Percentiles rank a stretch among this genome's conserved stretches.
These are phyloP conservation scores for Sinhomidia bicolor DNA, from an alignment of 2,888 invertebrate species.

Conservation along the genomic window DNA sequence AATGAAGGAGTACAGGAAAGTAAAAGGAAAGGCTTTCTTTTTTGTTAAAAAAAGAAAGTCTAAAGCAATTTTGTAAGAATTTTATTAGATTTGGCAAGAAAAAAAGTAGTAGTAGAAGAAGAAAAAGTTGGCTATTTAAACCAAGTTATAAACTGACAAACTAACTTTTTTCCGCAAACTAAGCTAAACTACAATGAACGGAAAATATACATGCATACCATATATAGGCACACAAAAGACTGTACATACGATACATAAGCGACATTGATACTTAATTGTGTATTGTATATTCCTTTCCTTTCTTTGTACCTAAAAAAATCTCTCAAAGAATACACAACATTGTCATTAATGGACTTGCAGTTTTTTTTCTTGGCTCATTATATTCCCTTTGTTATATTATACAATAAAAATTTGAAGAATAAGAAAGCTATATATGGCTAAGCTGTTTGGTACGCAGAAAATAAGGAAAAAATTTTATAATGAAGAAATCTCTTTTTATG, in stretches of 20 bases:
- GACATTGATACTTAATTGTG: neutral
- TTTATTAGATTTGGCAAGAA: constrained; percentile 20
- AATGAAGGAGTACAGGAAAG: no score
- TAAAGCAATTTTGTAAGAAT: neutral
- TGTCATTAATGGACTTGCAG: neutral
- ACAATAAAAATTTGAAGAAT: constrained; percentile 14
- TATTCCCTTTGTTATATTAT: neutral
- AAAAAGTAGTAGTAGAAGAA: no score
- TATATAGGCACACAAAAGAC: no score
- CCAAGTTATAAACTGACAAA: neutral
- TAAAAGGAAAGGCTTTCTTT: no score
- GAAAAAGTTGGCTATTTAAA: neutral
- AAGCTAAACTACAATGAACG: neutral
- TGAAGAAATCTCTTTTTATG: constrained; percentile 15
- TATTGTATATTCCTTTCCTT: neutral
- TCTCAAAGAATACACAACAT: neutral
- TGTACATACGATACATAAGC: neutral
- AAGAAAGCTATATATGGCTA: no score
- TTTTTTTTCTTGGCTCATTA: constrained; percentile 28
- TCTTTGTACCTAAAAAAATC: neutral
- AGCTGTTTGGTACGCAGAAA: neutral
- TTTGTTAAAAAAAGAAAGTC: neutral
- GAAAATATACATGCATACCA: no score
- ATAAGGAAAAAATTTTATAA: neutral
- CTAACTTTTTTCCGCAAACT: neutral